Base-by-base conservation (phyloP, 2,888 invertebrate genomes). In the Minunthozetes semirufus region DNA sequence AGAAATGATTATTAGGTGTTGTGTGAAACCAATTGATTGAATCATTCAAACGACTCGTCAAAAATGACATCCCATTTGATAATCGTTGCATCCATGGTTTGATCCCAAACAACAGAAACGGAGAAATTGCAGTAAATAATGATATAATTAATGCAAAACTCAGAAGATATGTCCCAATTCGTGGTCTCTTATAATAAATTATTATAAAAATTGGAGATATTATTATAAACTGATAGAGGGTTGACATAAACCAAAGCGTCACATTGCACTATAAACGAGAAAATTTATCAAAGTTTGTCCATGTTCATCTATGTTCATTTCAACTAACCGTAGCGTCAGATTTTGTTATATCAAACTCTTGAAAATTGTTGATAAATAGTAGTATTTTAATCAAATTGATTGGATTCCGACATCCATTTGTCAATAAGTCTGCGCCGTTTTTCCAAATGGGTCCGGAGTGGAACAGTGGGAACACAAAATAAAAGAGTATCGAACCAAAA, bases 151-250 rank as follows among this genome's bases (percentile, higher is more conserved):
- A 4, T 27, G 61, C 59, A 9, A 13, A 9, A 9, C 6, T 42
- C 13, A 42, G 6, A 9, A 42, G 13, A 42, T 42, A 42, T n/a
- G n/a, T n/a, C 42, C 66, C 66, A 1, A 66, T 33, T 33, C 11
- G 15, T 17, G 66, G 66, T 11, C 19, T 66, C 19, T 66, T 66
- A 38, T 66, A 11, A 38, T 66, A 38, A 4, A 66, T 1, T 66
- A 66, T 66, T 33, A 66, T 66, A 66, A 66, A 66, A 3, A 66
- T 19, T 17, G 66, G 66, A 17, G 66, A 66, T 4, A 66, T 66
- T 38, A 66, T 33, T n/a, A 66, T 1, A 19, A 66, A 66, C 38
- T 66, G 66, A 1, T 9, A 38, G 1, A 66, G 38, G 11, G 66
- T 33, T 38, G 66, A 66, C 38, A 66, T 38, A 19, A 66, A 66